Evolutionary conservation across 2,797 vertebrate species (phyloP).

Genomic region (Falco naumanni): DNA sequence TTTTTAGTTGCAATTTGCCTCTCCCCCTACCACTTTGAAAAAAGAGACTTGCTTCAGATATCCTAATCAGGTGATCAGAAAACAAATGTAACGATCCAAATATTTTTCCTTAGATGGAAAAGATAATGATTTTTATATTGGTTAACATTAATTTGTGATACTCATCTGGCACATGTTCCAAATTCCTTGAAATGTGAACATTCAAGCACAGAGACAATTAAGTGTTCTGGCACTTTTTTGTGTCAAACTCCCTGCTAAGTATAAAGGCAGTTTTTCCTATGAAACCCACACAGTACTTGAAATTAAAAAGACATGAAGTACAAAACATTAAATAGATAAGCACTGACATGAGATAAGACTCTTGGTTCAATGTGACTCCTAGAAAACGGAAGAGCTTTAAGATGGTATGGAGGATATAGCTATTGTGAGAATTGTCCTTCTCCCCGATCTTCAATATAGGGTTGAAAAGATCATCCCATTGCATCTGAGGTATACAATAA

Average conservation of each 20-base stretch:
- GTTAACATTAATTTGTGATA: neutral
- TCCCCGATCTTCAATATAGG: neutral
- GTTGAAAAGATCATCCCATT: neutral
- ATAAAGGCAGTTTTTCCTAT: neutral
- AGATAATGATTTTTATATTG: neutral
- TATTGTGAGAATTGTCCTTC: neutral
- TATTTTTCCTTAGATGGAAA: neutral
- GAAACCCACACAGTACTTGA: neutral
- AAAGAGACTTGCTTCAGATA: neutral
- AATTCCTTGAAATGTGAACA: neutral
- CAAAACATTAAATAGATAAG: neutral
- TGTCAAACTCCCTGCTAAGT: neutral
- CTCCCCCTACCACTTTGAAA: neutral
- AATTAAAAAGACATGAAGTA: neutral
- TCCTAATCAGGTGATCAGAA: neutral
- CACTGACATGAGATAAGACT: neutral
- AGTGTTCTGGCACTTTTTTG: fast-evolving
- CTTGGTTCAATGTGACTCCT: neutral
- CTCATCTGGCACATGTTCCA: neutral
- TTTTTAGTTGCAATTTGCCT: neutral
- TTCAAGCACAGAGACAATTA: neutral
- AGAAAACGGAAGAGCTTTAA: neutral
- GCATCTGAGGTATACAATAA: neutral
- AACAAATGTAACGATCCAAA: neutral
- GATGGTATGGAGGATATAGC: neutral